A percentile compares a stretch with the other conserved stretches of the same genome.
Conservation (phyloP, 2,797 vertebrate species). For the Lepilemur ruficaudatus region DNA sequence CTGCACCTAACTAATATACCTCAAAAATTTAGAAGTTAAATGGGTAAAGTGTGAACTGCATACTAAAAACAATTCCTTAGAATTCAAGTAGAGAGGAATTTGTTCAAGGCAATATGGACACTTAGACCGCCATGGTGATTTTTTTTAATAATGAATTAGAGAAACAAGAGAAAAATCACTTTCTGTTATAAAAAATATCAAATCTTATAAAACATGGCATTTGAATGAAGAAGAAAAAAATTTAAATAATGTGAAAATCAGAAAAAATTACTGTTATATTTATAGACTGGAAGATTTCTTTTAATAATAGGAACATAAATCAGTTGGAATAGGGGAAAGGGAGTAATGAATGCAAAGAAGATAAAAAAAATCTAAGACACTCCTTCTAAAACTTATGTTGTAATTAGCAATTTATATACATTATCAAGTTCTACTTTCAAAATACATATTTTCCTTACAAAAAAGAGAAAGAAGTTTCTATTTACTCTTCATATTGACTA, state of each 20-base stretch:
- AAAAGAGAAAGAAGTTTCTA: not conserved
- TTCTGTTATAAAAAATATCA: not conserved
- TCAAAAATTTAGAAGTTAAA: slow-evolving; percentile 23
- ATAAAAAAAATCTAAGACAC: not conserved
- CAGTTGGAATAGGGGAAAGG: not conserved
- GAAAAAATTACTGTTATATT: not conserved
- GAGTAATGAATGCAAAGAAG: not conserved
- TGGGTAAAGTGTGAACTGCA: not conserved
- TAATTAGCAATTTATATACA: slow-evolving; percentile 30
- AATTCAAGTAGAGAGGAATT: slow-evolving; percentile 2
- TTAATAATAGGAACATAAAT: not conserved
- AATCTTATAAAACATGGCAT: not conserved
- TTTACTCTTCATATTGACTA: slow-evolving; percentile 12
- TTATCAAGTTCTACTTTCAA: slow-evolving; percentile 12
- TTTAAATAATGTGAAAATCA: slow-evolving; percentile 6
- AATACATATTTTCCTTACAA: not conserved
- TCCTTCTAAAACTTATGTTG: not conserved
- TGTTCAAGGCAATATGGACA: not conserved
- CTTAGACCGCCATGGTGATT: not conserved
- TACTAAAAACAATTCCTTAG: not conserved
- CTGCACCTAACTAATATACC: not conserved
- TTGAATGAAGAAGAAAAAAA: not conserved
- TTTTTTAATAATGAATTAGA: slow-evolving; percentile 24
- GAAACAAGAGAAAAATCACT: slow-evolving; percentile 22
- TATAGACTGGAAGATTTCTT: not conserved